phyloP scores from a whole-genome alignment of 1,140 invertebrate genomes.

The Aphis gossypii region DNA sequence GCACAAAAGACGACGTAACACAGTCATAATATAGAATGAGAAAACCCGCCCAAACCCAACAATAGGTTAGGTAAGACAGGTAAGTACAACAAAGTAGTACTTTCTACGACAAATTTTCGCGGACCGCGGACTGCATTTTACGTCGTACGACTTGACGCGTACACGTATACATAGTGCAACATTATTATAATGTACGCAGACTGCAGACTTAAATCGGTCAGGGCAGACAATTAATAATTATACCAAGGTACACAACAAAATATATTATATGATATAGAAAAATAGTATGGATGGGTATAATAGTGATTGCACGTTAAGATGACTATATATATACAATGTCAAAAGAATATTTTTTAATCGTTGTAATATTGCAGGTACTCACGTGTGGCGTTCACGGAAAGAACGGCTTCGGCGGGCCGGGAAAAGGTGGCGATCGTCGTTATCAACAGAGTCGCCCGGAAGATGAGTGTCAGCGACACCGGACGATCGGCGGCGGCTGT shows the following conservation, averaged over 20 bases:
- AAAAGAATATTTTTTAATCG: not conserved
- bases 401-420: constrained; percentile 19
- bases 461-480: not conserved
- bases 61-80: not conserved
- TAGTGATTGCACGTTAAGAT: not conserved
- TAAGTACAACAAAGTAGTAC: not conserved
- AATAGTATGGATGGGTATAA: not conserved
- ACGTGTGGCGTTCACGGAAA: constrained; percentile 50
- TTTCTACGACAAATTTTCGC: not conserved
- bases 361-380: constrained; percentile 8
- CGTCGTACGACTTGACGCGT: not conserved
- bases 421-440: not conserved
- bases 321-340: no score
- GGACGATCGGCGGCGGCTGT: not conserved
- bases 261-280: not conserved
- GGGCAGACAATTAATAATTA: no score
- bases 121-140: not conserved
- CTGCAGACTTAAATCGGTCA: not conserved
- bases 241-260: no score
- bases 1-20: not conserved
- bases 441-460: constrained; percentile 24
- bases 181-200: not conserved
- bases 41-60: not conserved
- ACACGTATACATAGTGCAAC: not conserved
- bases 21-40: not conserved